A percentile compares a stretch with the other conserved stretches of the same genome.
Evolutionary conservation across 2,113 vertebrate genomes (phyloP).

Genomic region (Cavia porcellus): DNA sequence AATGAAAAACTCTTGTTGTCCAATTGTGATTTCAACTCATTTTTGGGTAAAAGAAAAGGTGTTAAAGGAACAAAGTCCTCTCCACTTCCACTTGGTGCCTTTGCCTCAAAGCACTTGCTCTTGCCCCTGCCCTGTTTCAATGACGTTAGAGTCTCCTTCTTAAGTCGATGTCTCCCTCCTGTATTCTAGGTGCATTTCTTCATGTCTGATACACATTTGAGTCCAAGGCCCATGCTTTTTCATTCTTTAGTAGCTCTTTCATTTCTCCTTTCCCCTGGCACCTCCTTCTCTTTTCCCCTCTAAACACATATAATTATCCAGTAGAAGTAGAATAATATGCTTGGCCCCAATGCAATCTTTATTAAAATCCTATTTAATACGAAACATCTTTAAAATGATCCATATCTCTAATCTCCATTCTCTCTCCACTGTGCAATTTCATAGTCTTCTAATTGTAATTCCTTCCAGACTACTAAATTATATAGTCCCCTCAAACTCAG

Average conservation of each 20-base stretch:
- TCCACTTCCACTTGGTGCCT: not conserved
- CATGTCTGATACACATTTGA: not conserved
- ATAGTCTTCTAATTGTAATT: not conserved
- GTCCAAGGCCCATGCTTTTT: not conserved
- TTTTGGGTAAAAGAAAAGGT: not conserved
- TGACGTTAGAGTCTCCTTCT: not conserved
- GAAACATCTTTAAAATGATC: not conserved
- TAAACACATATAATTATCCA: not conserved
- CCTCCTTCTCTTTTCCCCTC: not conserved
- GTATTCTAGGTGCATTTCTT: not conserved
- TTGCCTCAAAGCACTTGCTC: not conserved
- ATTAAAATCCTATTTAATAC: conserved; percentile 25
- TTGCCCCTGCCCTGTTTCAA: not conserved
- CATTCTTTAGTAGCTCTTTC: not conserved
- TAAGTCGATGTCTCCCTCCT: not conserved
- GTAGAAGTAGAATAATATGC: not conserved
- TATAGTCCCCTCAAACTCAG: not conserved
- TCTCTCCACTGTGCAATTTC: not conserved
- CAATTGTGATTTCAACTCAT: conserved; percentile 11
- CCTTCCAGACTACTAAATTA: not conserved
- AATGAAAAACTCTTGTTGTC: not conserved
- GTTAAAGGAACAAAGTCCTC: not conserved
- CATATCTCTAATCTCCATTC: not conserved
- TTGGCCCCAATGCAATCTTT: not conserved
- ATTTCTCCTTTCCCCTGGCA: not conserved